Base-by-base conservation (phyloP, 2,888 invertebrate genomes). In the Desoria tigrina region DNA sequence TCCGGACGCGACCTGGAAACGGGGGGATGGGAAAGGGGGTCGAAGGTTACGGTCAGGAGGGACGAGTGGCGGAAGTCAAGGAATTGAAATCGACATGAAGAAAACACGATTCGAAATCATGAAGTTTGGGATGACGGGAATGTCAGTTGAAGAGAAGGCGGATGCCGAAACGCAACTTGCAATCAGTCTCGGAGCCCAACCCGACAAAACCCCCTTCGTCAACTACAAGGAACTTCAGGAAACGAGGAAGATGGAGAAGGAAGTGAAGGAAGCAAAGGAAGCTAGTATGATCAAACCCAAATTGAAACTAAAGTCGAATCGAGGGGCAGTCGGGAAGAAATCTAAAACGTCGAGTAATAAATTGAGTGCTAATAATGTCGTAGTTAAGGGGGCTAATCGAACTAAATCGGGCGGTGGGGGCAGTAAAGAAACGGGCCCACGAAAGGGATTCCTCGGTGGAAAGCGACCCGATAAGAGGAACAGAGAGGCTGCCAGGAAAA, bases 131-230 rank as follows among this genome's bases (percentile, higher is more conserved):
- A 88, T 90, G 81, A 86, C 86, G 27, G 91, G 90, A 60, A 86
- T 92, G 62, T 84, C 86, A 63, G 82, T 86, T 2, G 82, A 84
- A 11, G 87, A 88, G 77, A 89, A 90, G 77, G 85, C 87, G 76
- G 86, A 89, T 79, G 90, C 90, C n/a, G 89, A 90, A 82, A 84
- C 89, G 50, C 87, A 88, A 3, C 80, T 90, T 18, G 87, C 90
- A 0, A 84, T 94, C 37, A 89, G 88, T 79, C 84, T 94, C 78
- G 94, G 94, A 56, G 93, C 93, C 0, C 90, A 88, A 80, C 88
- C 90, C 2, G 87, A 87, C 0, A 89, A 87, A 79, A 86, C 84
- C 32, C 82, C 84, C 59, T 85, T 84, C 71, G 81, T 85, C 58
- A 92, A 92, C 79, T 92, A 92, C 78, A 91, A 90, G 80, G 84